Evolutionary conservation across 2,113 vertebrate species (phyloP).

Genomic region (Microcebus lehilahytsara): DNA sequence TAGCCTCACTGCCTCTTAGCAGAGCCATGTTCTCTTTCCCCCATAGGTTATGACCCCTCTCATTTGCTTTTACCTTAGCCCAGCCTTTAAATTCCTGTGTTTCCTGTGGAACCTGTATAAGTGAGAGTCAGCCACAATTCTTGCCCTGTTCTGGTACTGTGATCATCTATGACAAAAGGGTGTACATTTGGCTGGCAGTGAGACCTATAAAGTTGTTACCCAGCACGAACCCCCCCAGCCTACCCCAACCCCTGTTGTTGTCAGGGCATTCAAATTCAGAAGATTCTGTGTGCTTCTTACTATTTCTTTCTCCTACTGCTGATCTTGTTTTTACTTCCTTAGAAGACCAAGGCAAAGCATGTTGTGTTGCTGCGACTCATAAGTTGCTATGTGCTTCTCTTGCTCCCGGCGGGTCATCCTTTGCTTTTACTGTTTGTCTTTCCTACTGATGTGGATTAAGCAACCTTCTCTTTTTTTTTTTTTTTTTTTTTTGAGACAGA

Average conservation of each 20-base stretch:
- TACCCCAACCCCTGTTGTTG: not conserved
- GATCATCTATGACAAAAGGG: too few relatives aligned
- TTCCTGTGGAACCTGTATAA: not conserved
- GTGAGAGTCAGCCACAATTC: not conserved
- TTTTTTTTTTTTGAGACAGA: too few relatives aligned
- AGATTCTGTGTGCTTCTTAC: not conserved
- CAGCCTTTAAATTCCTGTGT: not conserved
- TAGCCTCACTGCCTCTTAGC: not conserved
- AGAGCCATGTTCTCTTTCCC: not conserved
- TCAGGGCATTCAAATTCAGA: not conserved
- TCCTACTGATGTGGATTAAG: not conserved
- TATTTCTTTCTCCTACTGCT: not conserved
- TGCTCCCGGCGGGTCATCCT: not conserved
- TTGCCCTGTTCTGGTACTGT: not conserved
- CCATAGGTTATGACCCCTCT: not conserved
- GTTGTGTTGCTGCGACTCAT: fast-evolving
- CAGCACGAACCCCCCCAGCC: not conserved
- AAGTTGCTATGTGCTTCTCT: not conserved
- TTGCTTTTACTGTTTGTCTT: not conserved
- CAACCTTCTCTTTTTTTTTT: not conserved
- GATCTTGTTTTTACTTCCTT: not conserved
- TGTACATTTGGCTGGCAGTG: not conserved
- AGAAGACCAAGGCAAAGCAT: not conserved
- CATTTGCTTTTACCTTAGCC: not conserved
- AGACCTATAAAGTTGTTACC: not conserved